Evolutionary conservation across 2,113 vertebrate genomes (phyloP).

Genomic region (Rhinoptilus africanus): DNA sequence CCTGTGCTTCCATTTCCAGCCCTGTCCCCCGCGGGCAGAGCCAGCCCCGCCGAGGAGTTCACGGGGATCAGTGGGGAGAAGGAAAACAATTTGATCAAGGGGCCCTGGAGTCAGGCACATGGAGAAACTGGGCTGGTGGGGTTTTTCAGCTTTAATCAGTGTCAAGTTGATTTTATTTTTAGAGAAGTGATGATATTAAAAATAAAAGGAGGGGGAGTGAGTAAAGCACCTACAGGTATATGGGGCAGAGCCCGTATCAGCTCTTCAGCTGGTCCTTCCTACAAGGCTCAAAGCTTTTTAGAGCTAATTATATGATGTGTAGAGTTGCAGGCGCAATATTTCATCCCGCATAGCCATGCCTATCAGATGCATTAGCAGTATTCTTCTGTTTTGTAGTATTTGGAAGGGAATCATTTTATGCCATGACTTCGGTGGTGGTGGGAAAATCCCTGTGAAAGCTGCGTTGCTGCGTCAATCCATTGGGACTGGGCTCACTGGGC

Average conservation of each 20-base stretch:
- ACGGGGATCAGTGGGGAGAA: constrained; percentile 41
- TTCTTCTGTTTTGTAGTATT: background rate
- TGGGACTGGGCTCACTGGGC: background rate
- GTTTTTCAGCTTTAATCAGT: constrained; percentile 73
- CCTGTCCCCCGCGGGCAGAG: constrained; percentile 60
- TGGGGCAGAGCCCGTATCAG: background rate
- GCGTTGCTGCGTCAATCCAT: fast-evolving
- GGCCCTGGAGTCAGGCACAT: constrained; percentile 65
- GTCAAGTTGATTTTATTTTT: constrained; percentile 71
- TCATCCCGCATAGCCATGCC: fast-evolving
- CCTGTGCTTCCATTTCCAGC: constrained; percentile 69
- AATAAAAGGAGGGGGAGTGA: background rate
- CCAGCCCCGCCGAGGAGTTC: constrained; percentile 19
- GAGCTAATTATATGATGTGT: background rate
- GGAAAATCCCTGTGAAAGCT: background rate
- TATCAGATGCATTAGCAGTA: background rate
- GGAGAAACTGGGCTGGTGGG: constrained; percentile 52
- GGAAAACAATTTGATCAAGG: constrained; percentile 74
- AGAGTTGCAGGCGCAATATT: background rate
- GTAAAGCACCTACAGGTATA: constrained; percentile 29
- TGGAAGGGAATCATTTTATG: background rate
- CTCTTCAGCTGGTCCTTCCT: background rate
- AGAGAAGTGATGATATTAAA: constrained; percentile 51
- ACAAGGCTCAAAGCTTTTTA: background rate
- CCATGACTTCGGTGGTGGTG: fast-evolving